Conservation (phyloP, 2,113 vertebrate genomes). For the Centrocercus urophasianus region DNA sequence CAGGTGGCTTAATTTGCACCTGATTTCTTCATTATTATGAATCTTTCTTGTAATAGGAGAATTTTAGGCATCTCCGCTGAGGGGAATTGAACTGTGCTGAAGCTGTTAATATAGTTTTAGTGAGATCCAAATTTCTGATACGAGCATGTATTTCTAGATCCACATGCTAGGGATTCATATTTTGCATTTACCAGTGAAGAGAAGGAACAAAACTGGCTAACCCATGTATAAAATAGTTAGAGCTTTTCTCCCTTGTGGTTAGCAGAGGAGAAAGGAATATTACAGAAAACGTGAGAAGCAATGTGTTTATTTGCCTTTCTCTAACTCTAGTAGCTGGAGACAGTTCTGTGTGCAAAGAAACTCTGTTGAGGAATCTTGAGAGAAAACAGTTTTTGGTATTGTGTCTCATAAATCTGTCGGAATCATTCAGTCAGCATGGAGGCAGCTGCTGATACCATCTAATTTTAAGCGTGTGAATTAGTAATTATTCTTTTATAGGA, state of each 20-base stretch:
- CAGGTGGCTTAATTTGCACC: constrained; percentile 60
- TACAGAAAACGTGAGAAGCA: background rate
- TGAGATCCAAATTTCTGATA: background rate
- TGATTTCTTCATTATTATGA: constrained; percentile 17
- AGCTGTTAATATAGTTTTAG: background rate
- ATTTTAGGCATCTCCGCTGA: constrained; percentile 24
- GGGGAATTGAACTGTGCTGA: background rate
- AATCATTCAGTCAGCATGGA: background rate
- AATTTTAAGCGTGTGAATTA: background rate
- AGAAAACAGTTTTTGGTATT: background rate
- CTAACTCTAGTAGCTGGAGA: background rate
- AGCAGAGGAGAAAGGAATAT: background rate
- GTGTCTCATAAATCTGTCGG: background rate
- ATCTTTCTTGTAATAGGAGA: constrained; percentile 2
- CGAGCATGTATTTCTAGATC: background rate
- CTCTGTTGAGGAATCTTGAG: background rate
- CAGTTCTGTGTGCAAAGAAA: background rate
- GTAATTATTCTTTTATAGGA: background rate
- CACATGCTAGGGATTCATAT: background rate
- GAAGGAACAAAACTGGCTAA: background rate
- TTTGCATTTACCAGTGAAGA: background rate
- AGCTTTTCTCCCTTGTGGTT: background rate
- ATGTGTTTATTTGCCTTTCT: background rate
- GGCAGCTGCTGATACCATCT: background rate
- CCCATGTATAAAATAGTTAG: background rate